Percentiles rank a stretch among this genome's conserved stretches.
Evolutionary conservation across 2,113 vertebrate species (phyloP).

Genomic region (Vulpes lagopus): DNA sequence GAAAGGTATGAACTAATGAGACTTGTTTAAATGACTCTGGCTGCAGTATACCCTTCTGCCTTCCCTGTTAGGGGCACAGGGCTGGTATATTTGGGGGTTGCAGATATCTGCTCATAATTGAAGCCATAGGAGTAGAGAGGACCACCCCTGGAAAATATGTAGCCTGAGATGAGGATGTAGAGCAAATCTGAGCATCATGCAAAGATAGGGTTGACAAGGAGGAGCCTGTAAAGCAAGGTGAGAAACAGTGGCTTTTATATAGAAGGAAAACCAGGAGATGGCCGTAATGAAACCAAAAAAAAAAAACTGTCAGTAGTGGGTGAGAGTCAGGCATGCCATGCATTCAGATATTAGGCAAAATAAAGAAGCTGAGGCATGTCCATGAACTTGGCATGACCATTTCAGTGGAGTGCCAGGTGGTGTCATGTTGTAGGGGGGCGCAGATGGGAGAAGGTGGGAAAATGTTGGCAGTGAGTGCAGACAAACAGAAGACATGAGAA

Average conservation of each 20-base stretch:
- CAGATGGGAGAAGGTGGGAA: neutral
- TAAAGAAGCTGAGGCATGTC: neutral
- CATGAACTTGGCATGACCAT: neutral
- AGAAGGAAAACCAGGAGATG: neutral
- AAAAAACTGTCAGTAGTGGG: neutral
- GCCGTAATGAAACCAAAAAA: neutral
- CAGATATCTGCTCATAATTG: neutral
- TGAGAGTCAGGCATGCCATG: neutral
- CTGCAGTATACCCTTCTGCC: neutral
- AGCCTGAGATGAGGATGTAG: neutral
- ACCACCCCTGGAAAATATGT: neutral
- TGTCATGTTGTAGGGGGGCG: rapidly evolving
- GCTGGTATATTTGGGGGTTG: neutral
- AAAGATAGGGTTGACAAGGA: neutral
- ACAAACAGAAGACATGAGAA: neutral
- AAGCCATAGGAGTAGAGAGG: neutral
- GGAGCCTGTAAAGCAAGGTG: neutral
- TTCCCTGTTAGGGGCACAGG: neutral
- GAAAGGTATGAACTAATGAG: neutral
- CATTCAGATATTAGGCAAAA: neutral
- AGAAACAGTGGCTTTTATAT: neutral
- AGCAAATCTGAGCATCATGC: neutral
- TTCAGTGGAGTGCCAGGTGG: neutral
- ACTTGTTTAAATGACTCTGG: constrained; percentile 15
- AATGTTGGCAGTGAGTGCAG: neutral